These are phyloP conservation scores for Globodera ellingtonae DNA, from an alignment of 1,140 invertebrate species.

Conservation along the genomic window DNA sequence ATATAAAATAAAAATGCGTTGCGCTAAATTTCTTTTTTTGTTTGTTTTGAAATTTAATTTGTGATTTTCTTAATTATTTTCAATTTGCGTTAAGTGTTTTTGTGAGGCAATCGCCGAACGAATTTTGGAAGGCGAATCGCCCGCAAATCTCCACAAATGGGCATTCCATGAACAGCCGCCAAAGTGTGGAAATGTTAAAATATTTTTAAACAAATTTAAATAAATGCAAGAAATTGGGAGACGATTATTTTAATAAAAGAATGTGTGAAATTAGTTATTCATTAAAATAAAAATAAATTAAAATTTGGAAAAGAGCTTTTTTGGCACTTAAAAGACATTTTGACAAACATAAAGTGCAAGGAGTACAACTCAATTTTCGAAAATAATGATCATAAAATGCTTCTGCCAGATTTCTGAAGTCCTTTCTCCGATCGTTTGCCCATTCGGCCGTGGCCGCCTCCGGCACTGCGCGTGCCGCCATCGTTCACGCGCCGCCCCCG, in stretches of 20 bases:
- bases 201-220: no score
- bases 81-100: background rate
- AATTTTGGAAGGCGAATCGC: conserved; percentile 24
- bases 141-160: conserved; percentile 14
- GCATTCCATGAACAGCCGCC: conserved; percentile 27
- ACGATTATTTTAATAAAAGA: no score
- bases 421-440: conserved; percentile 2
- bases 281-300: no score
- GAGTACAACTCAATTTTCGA: background rate
- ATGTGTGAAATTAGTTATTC: no score
- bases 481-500: conserved; percentile 2
- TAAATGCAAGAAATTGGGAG: no score
- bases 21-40: background rate
- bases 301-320: no score
- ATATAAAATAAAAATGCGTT: no score
- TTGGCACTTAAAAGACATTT: no score
- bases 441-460: background rate
- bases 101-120: conserved; percentile 23
- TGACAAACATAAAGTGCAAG: no score
- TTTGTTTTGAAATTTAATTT: background rate
- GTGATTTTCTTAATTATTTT: background rate
- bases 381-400: background rate
- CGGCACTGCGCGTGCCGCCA: background rate
- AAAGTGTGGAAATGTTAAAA: background rate
- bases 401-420: background rate